Conservation (phyloP, 2,888 invertebrate species). For the Ormyrus labotus region DNA sequence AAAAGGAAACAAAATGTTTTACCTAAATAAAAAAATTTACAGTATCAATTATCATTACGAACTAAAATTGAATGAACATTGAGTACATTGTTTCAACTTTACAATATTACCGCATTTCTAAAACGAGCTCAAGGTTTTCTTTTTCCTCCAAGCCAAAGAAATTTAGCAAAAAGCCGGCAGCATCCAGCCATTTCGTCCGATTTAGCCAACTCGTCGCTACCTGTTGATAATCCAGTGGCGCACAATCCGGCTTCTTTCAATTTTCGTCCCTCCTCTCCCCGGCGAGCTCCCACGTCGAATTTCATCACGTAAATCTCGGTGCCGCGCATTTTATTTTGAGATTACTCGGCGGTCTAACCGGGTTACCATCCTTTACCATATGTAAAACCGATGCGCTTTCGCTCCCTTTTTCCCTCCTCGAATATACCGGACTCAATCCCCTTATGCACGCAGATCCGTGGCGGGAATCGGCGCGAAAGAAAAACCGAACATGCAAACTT, state of each 20-base stretch:
- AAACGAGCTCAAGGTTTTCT: too few relatives aligned
- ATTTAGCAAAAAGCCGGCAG: too few relatives aligned
- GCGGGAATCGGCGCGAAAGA: too few relatives aligned
- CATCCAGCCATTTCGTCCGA: too few relatives aligned
- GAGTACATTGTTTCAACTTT: too few relatives aligned
- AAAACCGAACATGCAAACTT: conserved; percentile 8
- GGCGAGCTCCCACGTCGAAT: too few relatives aligned
- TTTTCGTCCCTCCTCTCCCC: too few relatives aligned
- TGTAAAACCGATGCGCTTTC: conserved; percentile 29
- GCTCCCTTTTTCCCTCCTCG: neutral
- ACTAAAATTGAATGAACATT: neutral
- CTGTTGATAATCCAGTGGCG: neutral
- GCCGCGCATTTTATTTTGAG: conserved; percentile 27
- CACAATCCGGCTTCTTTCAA: neutral
- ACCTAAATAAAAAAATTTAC: too few relatives aligned
- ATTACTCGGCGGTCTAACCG: conserved; percentile 13
- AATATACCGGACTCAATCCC: conserved; percentile 11
- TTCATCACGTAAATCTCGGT: neutral
- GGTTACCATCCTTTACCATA: conserved; percentile 25
- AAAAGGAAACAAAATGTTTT: too few relatives aligned
- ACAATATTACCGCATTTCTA: too few relatives aligned
- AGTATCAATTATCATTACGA: neutral
- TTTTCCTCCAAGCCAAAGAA: too few relatives aligned
- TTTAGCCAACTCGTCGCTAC: neutral
- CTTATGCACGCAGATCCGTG: neutral